Evolutionary conservation across 2,113 vertebrate genomes (phyloP).

Genomic region (Uropsilus gracilis): DNA sequence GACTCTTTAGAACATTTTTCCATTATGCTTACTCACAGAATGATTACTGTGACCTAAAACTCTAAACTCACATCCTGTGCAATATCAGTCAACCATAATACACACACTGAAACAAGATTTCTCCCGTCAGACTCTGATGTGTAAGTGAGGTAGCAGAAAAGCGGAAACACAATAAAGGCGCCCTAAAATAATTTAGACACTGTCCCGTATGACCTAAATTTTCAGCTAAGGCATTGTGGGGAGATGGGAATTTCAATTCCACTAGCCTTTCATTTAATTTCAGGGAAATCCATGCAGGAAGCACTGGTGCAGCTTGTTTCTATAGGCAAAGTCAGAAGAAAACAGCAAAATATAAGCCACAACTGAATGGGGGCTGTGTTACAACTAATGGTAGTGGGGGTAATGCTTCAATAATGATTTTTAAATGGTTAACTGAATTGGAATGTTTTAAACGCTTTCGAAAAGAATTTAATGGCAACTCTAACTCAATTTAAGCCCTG

Average conservation of each 20-base stretch:
- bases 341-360: not conserved
- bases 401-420: not conserved
- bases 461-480: not conserved
- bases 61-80: not conserved
- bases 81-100: constrained; percentile 21
- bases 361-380: not conserved
- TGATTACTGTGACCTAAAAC: not conserved
- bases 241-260: not conserved
- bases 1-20: constrained; percentile 54
- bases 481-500: not conserved
- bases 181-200: not conserved
- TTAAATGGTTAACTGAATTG: not conserved
- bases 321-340: not conserved
- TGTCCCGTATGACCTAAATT: not conserved
- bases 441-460: not conserved
- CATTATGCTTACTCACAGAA: constrained; percentile 13
- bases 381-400: not conserved
- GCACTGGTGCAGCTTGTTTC: not conserved
- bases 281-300: not conserved
- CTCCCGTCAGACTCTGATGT: not conserved
- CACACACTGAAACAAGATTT: not conserved
- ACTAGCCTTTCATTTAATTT: not conserved
- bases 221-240: not conserved
- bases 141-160: not conserved
- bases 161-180: not conserved